Conservation (phyloP, 2,797 vertebrate genomes). For the Rhinogobio ventralis region DNA sequence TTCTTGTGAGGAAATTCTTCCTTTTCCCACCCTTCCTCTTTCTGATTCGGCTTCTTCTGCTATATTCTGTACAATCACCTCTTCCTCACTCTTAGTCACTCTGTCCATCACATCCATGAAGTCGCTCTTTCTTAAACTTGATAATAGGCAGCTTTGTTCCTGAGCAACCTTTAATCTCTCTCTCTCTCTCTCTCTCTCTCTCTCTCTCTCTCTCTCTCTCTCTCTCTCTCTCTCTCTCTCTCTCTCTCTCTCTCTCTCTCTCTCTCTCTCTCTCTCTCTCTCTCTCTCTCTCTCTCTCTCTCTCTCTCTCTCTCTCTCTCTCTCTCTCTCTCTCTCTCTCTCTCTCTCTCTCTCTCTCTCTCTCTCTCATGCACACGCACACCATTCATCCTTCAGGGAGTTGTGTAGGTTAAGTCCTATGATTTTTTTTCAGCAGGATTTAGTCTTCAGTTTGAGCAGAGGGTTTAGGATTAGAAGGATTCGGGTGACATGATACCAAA, state of each 20-base stretch:
- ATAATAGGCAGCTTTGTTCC: constrained; percentile 56
- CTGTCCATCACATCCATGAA: constrained; percentile 33
- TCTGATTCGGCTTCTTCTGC: background rate
- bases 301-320: background rate
- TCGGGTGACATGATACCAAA: background rate
- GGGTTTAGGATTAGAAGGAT: background rate
- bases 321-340: background rate
- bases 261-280: background rate
- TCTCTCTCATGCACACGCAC: background rate
- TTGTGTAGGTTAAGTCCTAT: background rate
- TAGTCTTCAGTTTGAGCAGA: background rate
- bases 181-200: background rate
- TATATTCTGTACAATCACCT: constrained; percentile 13
- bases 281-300: constrained; percentile 17
- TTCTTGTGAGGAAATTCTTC: constrained; percentile 18
- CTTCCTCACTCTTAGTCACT: constrained; percentile 45
- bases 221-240: no score
- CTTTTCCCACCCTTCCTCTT: constrained; percentile 6
- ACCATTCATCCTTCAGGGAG: background rate
- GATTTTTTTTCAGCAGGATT: background rate
- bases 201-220: constrained; percentile 25
- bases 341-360: background rate
- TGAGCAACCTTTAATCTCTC: constrained; percentile 49
- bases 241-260: constrained; percentile 22
- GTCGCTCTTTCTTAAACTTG: constrained; percentile 33